A percentile compares a stretch with the other conserved stretches of the same genome.
phyloP scores from a whole-genome alignment of 2,113 vertebrate genomes.

The Numenius arquata region DNA sequence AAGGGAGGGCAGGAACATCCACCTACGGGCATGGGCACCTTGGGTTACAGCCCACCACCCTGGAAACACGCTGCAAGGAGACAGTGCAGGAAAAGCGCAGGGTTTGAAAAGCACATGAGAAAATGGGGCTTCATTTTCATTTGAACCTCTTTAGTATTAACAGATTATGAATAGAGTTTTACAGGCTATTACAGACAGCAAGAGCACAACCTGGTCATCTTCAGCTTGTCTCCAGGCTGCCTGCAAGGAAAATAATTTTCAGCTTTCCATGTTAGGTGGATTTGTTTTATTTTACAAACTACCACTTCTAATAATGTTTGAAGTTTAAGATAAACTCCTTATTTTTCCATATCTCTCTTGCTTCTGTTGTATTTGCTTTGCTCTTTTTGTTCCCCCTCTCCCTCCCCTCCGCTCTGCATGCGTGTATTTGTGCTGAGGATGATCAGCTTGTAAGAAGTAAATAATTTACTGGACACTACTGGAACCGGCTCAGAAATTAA shows the following conservation, averaged over 20 bases:
- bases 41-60: neutral
- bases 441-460: neutral
- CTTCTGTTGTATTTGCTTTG: neutral
- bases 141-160: neutral
- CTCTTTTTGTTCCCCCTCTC: neutral
- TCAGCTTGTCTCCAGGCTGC: neutral
- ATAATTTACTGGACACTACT: neutral
- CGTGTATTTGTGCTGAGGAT: neutral
- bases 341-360: neutral
- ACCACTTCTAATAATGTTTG: neutral
- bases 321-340: neutral
- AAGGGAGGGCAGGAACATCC: neutral
- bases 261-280: neutral
- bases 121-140: neutral
- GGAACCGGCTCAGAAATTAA: neutral
- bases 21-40: neutral
- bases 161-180: neutral
- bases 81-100: neutral
- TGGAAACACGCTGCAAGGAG: neutral
- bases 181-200: neutral
- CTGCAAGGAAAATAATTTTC: neutral
- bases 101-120: neutral
- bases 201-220: neutral
- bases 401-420: neutral
- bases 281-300: neutral